Evolutionary conservation across 2,888 invertebrate species (phyloP).

Genomic region (Marasmarcha lunaedactyla): DNA sequence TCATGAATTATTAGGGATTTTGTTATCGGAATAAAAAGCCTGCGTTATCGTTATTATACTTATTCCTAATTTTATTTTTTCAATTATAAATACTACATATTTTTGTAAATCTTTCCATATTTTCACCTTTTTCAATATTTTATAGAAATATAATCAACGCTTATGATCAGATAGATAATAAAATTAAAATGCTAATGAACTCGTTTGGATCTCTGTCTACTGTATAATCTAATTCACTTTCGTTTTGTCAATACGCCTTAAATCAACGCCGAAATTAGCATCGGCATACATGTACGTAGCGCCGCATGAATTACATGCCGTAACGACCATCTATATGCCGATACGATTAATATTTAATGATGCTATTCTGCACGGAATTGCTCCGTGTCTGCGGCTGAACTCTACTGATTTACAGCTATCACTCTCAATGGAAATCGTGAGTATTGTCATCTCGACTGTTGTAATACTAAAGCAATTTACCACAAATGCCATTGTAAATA

Average conservation of each 20-base stretch:
- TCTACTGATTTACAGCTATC: slow-evolving; percentile 51
- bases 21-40: no score
- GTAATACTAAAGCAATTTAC: slow-evolving; percentile 10
- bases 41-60: no score
- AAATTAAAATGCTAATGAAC: no score
- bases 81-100: no score
- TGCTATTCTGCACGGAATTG: slow-evolving; percentile 53
- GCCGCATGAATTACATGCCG: slow-evolving; percentile 43
- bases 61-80: no score
- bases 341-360: slow-evolving; percentile 64
- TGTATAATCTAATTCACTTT: not conserved
- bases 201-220: no score
- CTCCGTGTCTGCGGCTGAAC: slow-evolving; percentile 50
- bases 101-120: no score
- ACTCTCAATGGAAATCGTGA: slow-evolving; percentile 37
- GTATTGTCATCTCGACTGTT: slow-evolving; percentile 30
- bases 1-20: no score
- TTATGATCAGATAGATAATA: no score
- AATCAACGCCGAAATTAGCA: slow-evolving; percentile 31
- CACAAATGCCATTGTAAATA: slow-evolving; percentile 4
- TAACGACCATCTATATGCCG: slow-evolving; percentile 56
- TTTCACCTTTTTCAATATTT: no score
- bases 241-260: slow-evolving; percentile 2
- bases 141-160: no score
- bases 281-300: slow-evolving; percentile 28